Percentiles rank a stretch among this genome's conserved stretches.
Evolutionary conservation across 2,113 vertebrate species (phyloP).

Genomic region (Vombatus ursinus): DNA sequence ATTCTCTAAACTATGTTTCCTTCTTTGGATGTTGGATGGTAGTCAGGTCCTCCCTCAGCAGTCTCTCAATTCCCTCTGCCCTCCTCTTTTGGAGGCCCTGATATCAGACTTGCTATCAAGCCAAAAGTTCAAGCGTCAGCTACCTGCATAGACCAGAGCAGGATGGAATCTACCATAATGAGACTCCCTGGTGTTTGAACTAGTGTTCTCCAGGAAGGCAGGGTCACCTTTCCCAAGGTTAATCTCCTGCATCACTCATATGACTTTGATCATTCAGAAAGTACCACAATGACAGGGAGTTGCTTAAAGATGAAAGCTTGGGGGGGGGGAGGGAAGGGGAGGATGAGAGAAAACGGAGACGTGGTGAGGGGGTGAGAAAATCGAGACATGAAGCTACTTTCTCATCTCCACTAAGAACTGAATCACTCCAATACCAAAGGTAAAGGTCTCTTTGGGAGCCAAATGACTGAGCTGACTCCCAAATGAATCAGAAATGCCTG

Average conservation of each 20-base stretch:
- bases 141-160: neutral
- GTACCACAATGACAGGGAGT: neutral
- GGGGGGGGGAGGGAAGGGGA: neutral
- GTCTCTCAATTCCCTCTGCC: neutral
- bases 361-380: constrained; percentile 34
- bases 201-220: neutral
- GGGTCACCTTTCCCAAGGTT: neutral
- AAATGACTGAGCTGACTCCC: constrained; percentile 58
- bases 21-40: neutral
- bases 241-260: neutral
- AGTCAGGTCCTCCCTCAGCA: neutral
- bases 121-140: neutral
- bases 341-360: constrained; percentile 16
- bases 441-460: constrained; percentile 61
- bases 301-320: neutral
- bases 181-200: neutral
- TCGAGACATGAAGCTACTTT: constrained; percentile 69
- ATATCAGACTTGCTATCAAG: neutral
- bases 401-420: constrained; percentile 68
- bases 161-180: neutral
- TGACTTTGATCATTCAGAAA: constrained; percentile 6
- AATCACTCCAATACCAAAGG: constrained; percentile 73
- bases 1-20: constrained; percentile 1
- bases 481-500: constrained; percentile 68
- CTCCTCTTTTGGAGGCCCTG: neutral